phyloP scores from a whole-genome alignment of 2,888 invertebrate genomes.

The Melanophora roralis region DNA sequence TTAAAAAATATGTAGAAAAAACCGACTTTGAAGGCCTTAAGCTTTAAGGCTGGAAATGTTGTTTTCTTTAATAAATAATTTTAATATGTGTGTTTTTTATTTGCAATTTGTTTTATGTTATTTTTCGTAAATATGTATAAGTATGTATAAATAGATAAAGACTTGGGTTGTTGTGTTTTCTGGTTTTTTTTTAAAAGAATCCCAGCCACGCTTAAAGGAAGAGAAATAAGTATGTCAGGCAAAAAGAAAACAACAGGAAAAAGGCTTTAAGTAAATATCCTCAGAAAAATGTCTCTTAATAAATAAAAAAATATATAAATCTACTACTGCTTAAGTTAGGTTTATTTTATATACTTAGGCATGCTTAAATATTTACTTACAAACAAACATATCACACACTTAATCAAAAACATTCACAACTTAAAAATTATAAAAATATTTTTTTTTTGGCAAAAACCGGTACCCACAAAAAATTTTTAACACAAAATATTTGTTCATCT shows the following conservation, averaged over 20 bases:
- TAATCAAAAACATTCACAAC: no score
- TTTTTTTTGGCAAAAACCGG: no score
- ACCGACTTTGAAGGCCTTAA: constrained; percentile 20
- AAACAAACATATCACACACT: no score
- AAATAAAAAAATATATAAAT: constrained; percentile 6
- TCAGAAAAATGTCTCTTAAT: neutral
- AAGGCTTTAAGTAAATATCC: constrained; percentile 31
- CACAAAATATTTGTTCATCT: no score
- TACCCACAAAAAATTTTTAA: no score
- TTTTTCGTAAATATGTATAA: no score
- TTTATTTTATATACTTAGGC: neutral
- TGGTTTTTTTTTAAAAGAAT: neutral
- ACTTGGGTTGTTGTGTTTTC: neutral
- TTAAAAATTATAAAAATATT: no score
- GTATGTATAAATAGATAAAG: neutral
- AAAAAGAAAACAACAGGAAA: constrained; percentile 2
- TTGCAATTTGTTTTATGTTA: neutral
- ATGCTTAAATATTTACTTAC: no score
- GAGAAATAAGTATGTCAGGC: constrained; percentile 27
- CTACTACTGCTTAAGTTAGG: neutral
- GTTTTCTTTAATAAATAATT: constrained; percentile 39
- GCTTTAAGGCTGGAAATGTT: constrained; percentile 41
- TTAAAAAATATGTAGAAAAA: constrained; percentile 1
- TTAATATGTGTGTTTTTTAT: constrained; percentile 12
- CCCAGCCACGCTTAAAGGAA: neutral